Conservation (phyloP, 2,797 vertebrate species). For the Phataginus tricuspis region DNA sequence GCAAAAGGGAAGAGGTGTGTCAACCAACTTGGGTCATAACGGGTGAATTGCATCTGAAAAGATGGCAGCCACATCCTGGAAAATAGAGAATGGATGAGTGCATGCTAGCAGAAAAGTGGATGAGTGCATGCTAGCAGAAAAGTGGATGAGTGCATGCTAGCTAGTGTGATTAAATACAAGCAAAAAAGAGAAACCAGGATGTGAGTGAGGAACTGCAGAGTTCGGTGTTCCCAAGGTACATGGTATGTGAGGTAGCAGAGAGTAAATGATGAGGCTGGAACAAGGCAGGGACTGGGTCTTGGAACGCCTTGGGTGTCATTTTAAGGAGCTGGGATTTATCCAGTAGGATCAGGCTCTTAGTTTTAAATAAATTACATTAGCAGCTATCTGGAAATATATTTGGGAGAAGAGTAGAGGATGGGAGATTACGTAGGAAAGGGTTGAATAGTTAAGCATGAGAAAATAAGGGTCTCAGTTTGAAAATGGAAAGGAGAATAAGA, state of each 20-base stretch:
- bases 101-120: too few species aligned
- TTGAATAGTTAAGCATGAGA: not conserved
- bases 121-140: not conserved
- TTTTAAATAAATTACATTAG: not conserved
- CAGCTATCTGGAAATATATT: not conserved
- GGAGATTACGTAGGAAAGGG: not conserved
- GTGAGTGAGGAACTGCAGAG: not conserved
- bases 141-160: too few species aligned
- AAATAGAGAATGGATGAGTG: not conserved
- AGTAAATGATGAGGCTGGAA: not conserved
- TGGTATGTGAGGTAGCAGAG: not conserved
- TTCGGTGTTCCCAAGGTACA: not conserved
- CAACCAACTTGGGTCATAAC: not conserved
- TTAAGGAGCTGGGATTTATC: not conserved
- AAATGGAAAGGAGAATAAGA: not conserved
- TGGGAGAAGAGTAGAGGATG: not conserved
- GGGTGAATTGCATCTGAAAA: not conserved
- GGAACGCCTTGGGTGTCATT: not conserved
- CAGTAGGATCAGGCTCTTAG: not conserved
- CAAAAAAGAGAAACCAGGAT: not conserved
- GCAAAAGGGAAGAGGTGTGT: not conserved
- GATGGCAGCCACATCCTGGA: not conserved
- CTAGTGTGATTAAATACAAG: not conserved
- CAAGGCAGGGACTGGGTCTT: not conserved
- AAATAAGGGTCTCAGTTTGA: not conserved